Evolutionary conservation across 30 jellyfish, hydroid and myxozoan genomes (phyloP).

Genomic region (Haliclystus octoradiatus): DNA sequence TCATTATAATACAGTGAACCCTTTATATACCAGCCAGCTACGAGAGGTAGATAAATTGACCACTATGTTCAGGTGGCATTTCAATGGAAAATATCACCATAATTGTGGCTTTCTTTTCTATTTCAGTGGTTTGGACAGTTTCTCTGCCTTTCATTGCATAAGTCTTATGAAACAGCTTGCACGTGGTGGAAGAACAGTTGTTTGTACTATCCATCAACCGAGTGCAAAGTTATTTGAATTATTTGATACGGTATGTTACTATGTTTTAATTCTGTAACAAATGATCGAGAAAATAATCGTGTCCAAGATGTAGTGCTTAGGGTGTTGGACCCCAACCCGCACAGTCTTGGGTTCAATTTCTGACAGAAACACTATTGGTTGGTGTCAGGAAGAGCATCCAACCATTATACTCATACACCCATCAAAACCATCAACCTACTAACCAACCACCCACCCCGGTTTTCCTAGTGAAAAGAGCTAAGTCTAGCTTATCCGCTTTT

Average conservation of each 20-base stretch:
- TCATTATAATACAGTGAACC: no score
- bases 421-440: no score
- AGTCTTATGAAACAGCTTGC: slow-evolving; percentile 80
- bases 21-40: neutral
- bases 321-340: no score
- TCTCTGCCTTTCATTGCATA: slow-evolving; percentile 89
- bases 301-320: no score
- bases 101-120: neutral
- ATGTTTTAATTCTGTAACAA: neutral
- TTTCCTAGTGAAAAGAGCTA: no score
- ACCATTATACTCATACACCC: no score
- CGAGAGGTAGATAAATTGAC: neutral
- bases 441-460: no score
- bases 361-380: no score
- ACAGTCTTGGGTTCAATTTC: no score
- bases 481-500: no score
- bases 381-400: no score
- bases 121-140: slow-evolving; percentile 91
- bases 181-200: slow-evolving; percentile 83
- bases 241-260: slow-evolving; percentile 69
- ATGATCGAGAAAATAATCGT: no score
- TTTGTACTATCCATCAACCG: slow-evolving; percentile 96
- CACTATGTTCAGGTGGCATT: neutral
- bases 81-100: neutral
- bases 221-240: slow-evolving; percentile 86